Conservation (phyloP, 2,797 vertebrate species). For the Masticophis lateralis region DNA sequence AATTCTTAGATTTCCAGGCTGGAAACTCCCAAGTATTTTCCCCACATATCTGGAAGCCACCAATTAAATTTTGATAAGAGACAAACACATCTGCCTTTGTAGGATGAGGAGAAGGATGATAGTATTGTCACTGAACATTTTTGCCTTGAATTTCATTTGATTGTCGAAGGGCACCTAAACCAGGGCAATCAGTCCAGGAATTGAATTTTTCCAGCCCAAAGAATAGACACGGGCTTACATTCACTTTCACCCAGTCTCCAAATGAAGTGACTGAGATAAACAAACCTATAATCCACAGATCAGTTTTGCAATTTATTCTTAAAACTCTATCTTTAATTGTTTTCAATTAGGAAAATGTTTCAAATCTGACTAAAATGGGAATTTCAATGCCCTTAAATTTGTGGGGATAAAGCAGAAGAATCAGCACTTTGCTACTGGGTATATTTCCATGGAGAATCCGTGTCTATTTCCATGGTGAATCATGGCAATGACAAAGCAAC, state of each 20-base stretch:
- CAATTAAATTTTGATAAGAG: neutral
- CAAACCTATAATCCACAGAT: neutral
- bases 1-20: neutral
- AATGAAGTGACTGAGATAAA: neutral
- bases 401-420: neutral
- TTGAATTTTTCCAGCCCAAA: neutral
- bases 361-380: fast-evolving
- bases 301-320: neutral
- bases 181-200: neutral
- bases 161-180: neutral
- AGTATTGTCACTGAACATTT: neutral
- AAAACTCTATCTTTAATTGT: neutral
- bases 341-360: neutral
- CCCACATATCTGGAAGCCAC: neutral
- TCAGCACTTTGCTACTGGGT: neutral
- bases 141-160: neutral
- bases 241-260: neutral
- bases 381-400: neutral
- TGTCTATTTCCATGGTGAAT: conserved; percentile 9
- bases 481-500: neutral
- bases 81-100: neutral
- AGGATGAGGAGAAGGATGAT: neutral
- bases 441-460: neutral
- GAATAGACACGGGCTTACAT: neutral
- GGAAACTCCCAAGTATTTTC: neutral